Evolutionary conservation across 2,797 vertebrate genomes (phyloP).

Genomic region (Choloepus didactylus): DNA sequence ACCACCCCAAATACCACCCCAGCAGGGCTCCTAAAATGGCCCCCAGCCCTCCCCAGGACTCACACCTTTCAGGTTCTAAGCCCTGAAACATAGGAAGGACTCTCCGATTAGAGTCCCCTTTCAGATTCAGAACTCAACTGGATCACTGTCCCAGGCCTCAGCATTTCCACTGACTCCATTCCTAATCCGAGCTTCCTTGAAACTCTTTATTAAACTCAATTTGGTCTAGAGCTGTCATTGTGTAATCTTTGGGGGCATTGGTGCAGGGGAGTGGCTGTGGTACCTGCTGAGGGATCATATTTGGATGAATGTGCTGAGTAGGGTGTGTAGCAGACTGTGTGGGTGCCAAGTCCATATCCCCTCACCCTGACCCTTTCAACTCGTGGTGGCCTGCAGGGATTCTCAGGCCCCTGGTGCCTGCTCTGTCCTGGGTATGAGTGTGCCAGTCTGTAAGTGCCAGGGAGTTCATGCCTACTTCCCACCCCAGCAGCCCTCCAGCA

Average conservation of each 20-base stretch:
- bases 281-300: neutral
- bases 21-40: neutral
- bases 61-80: neutral
- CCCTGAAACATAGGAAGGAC: neutral
- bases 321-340: neutral
- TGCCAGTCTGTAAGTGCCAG: neutral
- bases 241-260: conserved; percentile 4
- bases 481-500: neutral
- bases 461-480: neutral
- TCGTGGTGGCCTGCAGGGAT: neutral
- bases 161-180: neutral
- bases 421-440: neutral
- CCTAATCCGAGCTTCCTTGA: neutral
- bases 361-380: neutral
- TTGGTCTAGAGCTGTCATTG: neutral
- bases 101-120: neutral
- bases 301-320: neutral
- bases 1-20: neutral
- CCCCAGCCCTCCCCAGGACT: neutral
- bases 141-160: neutral
- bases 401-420: neutral
- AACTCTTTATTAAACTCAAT: conserved; percentile 68
- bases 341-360: neutral
- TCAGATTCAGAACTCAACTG: neutral
- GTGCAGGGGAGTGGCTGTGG: neutral